These are phyloP conservation scores for Halictus quadricinctus DNA, from an alignment of 2,888 invertebrate genomes.

Conservation along the genomic window DNA sequence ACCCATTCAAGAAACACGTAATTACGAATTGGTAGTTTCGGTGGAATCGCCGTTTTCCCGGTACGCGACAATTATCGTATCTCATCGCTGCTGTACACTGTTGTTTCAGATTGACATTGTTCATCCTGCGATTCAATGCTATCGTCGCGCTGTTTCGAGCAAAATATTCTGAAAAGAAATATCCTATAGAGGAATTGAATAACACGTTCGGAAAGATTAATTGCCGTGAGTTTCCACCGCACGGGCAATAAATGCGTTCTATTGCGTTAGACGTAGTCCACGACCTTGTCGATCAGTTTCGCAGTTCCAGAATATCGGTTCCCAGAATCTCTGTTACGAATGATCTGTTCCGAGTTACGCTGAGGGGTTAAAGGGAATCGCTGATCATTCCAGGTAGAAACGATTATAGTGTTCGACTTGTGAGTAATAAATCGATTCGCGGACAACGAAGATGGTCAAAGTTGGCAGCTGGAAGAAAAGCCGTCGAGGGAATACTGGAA, in stretches of 20 bases:
- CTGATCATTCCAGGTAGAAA: neutral
- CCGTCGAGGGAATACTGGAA: neutral
- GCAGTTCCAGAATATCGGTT: neutral
- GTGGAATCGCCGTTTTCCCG: neutral
- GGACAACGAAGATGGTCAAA: neutral
- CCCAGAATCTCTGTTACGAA: neutral
- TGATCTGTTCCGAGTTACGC: neutral
- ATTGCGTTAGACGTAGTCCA: neutral
- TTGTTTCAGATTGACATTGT: constrained; percentile 8
- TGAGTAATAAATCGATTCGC: neutral
- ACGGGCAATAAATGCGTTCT: neutral
- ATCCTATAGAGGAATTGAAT: neutral
- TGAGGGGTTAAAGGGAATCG: neutral
- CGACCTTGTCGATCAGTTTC: neutral
- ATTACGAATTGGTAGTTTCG: neutral
- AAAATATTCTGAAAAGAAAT: neutral
- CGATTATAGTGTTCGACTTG: neutral
- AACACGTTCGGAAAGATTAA: neutral
- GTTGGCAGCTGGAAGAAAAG: neutral
- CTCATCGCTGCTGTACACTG: neutral
- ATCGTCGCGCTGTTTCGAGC: neutral
- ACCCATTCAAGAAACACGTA: neutral
- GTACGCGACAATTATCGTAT: neutral
- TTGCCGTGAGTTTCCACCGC: neutral
- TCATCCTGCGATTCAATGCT: neutral